Conservation (phyloP, 2,113 vertebrate genomes). For the Scophthalmus maximus region DNA sequence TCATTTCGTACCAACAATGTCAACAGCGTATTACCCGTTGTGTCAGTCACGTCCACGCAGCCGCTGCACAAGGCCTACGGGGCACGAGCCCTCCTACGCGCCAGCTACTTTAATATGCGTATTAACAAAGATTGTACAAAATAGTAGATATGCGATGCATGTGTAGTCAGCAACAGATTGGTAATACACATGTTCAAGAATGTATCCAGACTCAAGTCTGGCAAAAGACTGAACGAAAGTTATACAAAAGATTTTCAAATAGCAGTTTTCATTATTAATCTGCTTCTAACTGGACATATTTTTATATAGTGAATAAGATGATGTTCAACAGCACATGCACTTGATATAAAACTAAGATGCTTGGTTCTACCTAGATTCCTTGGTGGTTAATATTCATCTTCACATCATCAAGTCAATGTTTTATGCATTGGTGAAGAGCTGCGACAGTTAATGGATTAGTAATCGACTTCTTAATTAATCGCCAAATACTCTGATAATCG, state of each 20-base stretch:
- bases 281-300: neutral
- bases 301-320: neutral
- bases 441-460: too few relatives aligned
- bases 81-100: constrained; percentile 6
- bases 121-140: too few relatives aligned
- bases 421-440: too few relatives aligned
- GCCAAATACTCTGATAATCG: too few relatives aligned
- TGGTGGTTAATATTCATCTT: too few relatives aligned
- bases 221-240: too few relatives aligned
- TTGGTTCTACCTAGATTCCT: too few relatives aligned
- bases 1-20: constrained; percentile 63
- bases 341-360: neutral
- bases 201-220: neutral
- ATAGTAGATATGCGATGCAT: neutral
- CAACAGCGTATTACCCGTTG: constrained; percentile 49
- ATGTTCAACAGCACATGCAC: neutral
- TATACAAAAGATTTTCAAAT: neutral
- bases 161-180: neutral
- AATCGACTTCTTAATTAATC: too few relatives aligned
- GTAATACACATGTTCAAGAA: constrained; percentile 2
- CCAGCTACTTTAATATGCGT: too few relatives aligned
- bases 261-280: neutral
- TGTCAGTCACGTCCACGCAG: constrained; percentile 44
- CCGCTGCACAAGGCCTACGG: neutral
- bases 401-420: too few relatives aligned